Evolutionary conservation across 2,113 vertebrate genomes (phyloP).

Genomic region (Hepsetus odoe): DNA sequence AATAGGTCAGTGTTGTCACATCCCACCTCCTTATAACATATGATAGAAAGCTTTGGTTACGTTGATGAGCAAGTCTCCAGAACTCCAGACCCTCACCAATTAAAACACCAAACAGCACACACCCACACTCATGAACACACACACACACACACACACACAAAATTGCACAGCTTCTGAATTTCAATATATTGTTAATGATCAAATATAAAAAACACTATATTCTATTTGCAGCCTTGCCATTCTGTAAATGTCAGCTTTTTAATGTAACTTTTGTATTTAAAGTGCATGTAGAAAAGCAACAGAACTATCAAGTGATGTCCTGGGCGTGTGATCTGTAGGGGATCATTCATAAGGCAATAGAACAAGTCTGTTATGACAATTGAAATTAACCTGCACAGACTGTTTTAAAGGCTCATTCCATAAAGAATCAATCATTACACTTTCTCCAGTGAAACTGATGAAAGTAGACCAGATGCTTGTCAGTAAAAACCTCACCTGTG

Average conservation of each 20-base stretch:
- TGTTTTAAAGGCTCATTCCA: no score
- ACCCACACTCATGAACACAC: background rate
- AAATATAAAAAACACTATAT: background rate
- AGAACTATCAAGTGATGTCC: background rate
- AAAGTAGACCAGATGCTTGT: no score
- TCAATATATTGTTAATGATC: background rate
- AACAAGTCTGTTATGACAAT: no score
- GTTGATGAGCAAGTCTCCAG: background rate
- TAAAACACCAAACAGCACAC: background rate
- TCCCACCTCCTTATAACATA: slow-evolving; percentile 30
- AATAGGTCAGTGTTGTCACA: slow-evolving; percentile 42
- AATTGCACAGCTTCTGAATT: background rate
- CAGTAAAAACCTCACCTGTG: no score
- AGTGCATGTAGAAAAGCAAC: background rate
- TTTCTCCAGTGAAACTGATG: no score
- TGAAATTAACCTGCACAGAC: no score
- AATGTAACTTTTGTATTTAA: background rate
- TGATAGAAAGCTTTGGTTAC: slow-evolving; percentile 45
- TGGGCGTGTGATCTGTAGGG: background rate
- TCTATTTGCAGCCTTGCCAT: background rate
- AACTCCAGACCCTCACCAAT: slow-evolving; percentile 1
- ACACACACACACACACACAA: background rate
- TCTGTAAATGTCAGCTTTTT: slow-evolving; percentile 4
- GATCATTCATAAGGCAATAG: no score
- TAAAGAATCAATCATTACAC: no score